phyloP scores from a whole-genome alignment of 2,113 vertebrate species.

The Pholis gunnellus region DNA sequence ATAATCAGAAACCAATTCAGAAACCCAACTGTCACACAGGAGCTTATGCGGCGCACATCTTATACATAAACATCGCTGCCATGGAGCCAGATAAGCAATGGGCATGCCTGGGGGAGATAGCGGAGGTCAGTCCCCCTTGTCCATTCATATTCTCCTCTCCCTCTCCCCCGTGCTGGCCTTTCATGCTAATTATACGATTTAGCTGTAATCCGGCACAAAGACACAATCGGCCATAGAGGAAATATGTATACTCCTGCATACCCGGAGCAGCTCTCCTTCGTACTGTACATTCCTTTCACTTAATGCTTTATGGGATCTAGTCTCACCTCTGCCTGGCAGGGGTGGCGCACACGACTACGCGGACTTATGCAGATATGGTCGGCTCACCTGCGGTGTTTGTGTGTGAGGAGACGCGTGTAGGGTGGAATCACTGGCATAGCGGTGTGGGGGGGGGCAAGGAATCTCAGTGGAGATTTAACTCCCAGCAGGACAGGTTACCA shows the following conservation, averaged over 20 bases:
- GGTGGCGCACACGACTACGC: slow-evolving; percentile 62
- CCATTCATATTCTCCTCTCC: slow-evolving; percentile 71
- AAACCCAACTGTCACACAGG: slow-evolving; percentile 77
- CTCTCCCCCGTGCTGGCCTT: slow-evolving; percentile 61
- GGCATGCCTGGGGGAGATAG: slow-evolving; percentile 69
- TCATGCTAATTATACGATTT: slow-evolving; percentile 84
- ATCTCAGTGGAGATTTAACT: slow-evolving; percentile 73
- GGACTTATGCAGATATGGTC: slow-evolving; percentile 74
- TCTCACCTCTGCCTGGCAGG: slow-evolving; percentile 59
- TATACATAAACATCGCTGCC: slow-evolving; percentile 80
- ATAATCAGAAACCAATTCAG: slow-evolving; percentile 76
- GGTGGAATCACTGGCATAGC: slow-evolving; percentile 56
- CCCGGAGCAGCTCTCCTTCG: slow-evolving; percentile 18
- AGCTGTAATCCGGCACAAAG: slow-evolving; percentile 80
- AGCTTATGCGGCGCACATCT: slow-evolving; percentile 69
- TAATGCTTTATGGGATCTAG: slow-evolving; percentile 57
- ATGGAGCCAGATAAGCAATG: slow-evolving; percentile 74
- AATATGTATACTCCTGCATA: slow-evolving; percentile 67
- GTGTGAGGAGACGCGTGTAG: slow-evolving; percentile 55
- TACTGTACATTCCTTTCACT: slow-evolving; percentile 52
- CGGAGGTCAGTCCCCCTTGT: slow-evolving; percentile 75
- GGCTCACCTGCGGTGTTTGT: slow-evolving; percentile 65
- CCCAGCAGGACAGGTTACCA: slow-evolving; percentile 74
- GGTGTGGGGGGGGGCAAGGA: slow-evolving; percentile 15
- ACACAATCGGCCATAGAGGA: slow-evolving; percentile 61